Base-by-base conservation (phyloP, 2,797 vertebrate species). In the Anomalospiza imberbis region DNA sequence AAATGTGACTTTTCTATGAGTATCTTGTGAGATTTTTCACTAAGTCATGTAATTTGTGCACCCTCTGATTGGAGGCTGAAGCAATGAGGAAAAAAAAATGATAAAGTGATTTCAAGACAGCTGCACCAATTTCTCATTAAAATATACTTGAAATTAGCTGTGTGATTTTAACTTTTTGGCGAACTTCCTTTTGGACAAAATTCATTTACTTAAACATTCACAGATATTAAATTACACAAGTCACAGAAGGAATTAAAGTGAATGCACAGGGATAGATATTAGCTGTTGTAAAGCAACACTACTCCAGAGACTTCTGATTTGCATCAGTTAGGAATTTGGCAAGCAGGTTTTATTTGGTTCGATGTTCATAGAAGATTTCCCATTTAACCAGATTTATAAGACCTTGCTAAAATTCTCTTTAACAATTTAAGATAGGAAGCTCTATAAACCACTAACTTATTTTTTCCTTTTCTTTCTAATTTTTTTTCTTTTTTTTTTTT, bases 301-400 rank as follows among this genome's bases (percentile, higher is more conserved):
- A 51, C 94, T 95, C 94, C 70, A 93, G 94, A 92, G 95, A 94
- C 48, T 92, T 80, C 91, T 94, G 92, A 96, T 97, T 92, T 86
- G 79, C 70, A 96, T 92, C 94, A 95, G 93, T 38, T 53, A 92
- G 83, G 88, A 96, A 94, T 97, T 92, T 96, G 96, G 94, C 17
- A 3, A 89, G 85, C 70, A 76, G 91, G 76, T 96, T 96, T 93
- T 91, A 91, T 93, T 92, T 93, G 92, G 62, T 92, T 94, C 79
- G 57, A 38, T 51, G 48, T 73, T 96, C 94, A 91, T 86, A 94
- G 94, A 93, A 38, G 74, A 91, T 86, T 95, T 97, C 91, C 92
- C 73, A 91, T 95, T 95, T 87, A 95, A 78, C 63, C 83, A 76
- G 63, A 88, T 96, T 95, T 94, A 91, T 83, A 79, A 88, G 48